Base-by-base conservation (phyloP, 2,797 vertebrate genomes). In the Syndactyla subalaris region DNA sequence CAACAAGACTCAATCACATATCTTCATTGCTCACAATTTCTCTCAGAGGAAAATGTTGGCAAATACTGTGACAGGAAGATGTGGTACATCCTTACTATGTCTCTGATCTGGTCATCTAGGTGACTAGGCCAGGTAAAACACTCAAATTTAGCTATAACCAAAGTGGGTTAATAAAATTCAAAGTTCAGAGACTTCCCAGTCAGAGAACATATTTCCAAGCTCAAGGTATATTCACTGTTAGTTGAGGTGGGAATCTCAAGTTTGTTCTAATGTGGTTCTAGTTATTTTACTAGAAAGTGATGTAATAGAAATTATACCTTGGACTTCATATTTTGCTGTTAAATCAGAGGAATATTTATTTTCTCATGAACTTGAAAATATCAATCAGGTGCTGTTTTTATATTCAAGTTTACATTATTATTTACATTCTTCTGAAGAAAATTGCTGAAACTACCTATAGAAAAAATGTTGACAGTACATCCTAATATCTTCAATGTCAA, bases 1-100 rank as follows among this genome's bases (percentile, higher is more conserved):
- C 13, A 41, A 5, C 19, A 61, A 57, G 26, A 76, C 13, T 81
- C 26, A 79, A 13, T n/a, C 14, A 6, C 9, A 6, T 5, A 27
- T 24, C 21, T 54, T 76, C 36, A 20, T 16, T 72, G 43, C 11
- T 81, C 70, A 45, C 38, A 10, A 3, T 70, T 82, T 82, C 29
- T 30, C 38, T 45, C 2, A 12, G 30, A 84, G n/a, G 24, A 7
- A 61, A 81, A 54, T 0, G 0, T 38, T 38, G 12, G 14, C 43
- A 16, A 14, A 6, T 6, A 10, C 1, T 3, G 17, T 48, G 26
- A 5, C 7, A 41, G 30, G 14, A 73, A 72, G 8, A 21, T 75
- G 9, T 62, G 16, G 11, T 30, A 18, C 18, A 43, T 52, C 23
- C 32, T 46, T 11, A 6, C 52, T 16, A 0, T 16, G 36, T 7